These are phyloP conservation scores for Hylomyscus alleni DNA, from an alignment of 2,797 vertebrate species.

Conservation along the genomic window DNA sequence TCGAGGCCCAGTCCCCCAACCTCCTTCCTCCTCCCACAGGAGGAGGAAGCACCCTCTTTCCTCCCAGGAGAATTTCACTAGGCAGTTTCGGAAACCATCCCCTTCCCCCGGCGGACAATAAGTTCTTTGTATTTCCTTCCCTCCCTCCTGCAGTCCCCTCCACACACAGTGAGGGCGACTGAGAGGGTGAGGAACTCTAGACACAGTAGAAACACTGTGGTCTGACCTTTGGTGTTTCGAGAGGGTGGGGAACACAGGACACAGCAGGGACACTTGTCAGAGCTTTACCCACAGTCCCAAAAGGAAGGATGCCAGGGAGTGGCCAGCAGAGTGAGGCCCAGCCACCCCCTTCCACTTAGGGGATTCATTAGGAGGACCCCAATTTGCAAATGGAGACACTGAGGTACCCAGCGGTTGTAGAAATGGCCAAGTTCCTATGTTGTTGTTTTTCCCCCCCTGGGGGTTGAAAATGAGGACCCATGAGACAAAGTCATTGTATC, in stretches of 20 bases:
- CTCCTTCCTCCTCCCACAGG: not conserved
- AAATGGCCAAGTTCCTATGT: slow-evolving; percentile 9
- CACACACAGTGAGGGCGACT: not conserved
- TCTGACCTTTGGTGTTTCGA: slow-evolving; percentile 3
- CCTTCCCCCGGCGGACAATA: slow-evolving; percentile 76
- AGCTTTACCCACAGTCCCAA: slow-evolving; percentile 41
- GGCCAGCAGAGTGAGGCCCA: not conserved
- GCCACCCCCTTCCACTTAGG: not conserved
- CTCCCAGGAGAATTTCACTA: slow-evolving; percentile 75
- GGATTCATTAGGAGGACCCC: not conserved
- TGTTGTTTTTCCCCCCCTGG: not conserved
- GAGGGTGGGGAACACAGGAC: slow-evolving; percentile 23
- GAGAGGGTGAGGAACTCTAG: not conserved
- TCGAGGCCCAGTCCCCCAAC: not conserved
- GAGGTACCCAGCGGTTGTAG: not conserved
- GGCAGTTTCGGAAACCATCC: slow-evolving; percentile 80
- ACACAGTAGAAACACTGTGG: slow-evolving; percentile 49
- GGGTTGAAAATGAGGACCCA: not conserved
- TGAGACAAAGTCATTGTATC: slow-evolving; percentile 38
- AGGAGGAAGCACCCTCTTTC: slow-evolving; percentile 79
- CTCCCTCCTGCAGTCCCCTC: slow-evolving; percentile 57
- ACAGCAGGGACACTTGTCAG: slow-evolving; percentile 34
- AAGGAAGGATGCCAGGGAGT: slow-evolving; percentile 11
- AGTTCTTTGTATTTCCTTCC: slow-evolving; percentile 81
- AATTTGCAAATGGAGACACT: not conserved